These are phyloP conservation scores for Epistrophe eligans DNA, from an alignment of 2,888 invertebrate species.

Conservation along the genomic window DNA sequence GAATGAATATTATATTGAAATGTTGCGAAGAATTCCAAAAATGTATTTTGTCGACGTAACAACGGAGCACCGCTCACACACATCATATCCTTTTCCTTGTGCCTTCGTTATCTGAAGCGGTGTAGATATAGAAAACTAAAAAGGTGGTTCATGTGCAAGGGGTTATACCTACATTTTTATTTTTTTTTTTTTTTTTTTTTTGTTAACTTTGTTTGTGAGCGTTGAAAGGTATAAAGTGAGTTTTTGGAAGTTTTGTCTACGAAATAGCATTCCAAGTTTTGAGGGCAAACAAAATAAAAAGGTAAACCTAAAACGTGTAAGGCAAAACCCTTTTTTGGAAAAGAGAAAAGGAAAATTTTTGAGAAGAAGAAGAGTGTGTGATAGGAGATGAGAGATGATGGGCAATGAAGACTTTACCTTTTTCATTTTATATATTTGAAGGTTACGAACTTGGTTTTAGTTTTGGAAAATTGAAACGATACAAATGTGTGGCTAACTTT, in stretches of 20 bases:
- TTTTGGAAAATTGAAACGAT: constrained; percentile 47
- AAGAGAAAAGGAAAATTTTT: constrained; percentile 19
- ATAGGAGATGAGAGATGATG: constrained; percentile 5
- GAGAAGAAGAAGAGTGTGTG: constrained; percentile 7
- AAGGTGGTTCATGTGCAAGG: constrained; percentile 17
- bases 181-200: constrained; percentile 32
- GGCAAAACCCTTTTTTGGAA: constrained; percentile 51
- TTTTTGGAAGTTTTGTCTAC: constrained; percentile 75
- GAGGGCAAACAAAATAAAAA: constrained; percentile 27
- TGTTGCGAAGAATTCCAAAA: constrained; percentile 76
- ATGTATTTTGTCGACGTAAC: constrained; percentile 72
- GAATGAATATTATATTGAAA: constrained; percentile 75
- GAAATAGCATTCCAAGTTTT: constrained; percentile 71
- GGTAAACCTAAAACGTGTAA: constrained; percentile 31
- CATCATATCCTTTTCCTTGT: constrained; percentile 47
- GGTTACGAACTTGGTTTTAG: constrained; percentile 46
- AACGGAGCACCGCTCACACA: constrained; percentile 52
- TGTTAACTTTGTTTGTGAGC: constrained; percentile 71
- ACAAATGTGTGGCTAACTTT: constrained; percentile 49
- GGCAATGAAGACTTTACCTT: constrained; percentile 31
- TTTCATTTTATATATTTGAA: constrained; percentile 44
- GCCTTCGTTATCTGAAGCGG: constrained; percentile 37
- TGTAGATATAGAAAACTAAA: constrained; percentile 19
- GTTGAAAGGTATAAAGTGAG: constrained; percentile 74
- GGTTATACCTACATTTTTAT: background rate